Evolutionary conservation across 1,140 invertebrate species (phyloP).

Genomic region (Dolichoris vasculosae): DNA sequence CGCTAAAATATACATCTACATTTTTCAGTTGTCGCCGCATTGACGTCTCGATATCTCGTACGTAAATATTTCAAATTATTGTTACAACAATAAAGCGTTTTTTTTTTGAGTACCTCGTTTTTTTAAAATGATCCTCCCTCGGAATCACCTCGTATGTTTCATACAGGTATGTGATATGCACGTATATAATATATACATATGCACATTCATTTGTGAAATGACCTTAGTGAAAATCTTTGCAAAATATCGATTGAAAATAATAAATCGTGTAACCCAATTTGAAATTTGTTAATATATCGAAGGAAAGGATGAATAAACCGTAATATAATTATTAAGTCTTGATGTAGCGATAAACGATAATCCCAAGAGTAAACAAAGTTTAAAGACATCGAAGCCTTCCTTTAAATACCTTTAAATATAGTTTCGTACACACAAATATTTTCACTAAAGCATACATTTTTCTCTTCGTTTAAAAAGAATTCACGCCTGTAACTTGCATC

Average conservation of each 20-base stretch:
- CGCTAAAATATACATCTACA: constrained; percentile 30
- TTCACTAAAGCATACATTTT: constrained; percentile 27
- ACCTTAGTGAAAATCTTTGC: constrained; percentile 33
- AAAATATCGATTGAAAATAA: not conserved
- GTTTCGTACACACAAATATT: not conserved
- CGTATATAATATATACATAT: constrained; percentile 25
- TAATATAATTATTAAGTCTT: too few relatives aligned
- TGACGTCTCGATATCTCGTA: constrained; percentile 2
- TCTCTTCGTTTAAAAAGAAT: constrained; percentile 20
- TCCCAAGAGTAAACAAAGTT: not conserved
- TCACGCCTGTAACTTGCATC: constrained; percentile 30
- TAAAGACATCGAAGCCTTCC: not conserved
- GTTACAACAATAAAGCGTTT: constrained; percentile 30
- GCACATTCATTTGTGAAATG: constrained; percentile 24
- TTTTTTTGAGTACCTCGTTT: constrained; percentile 13
- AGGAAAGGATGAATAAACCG: not conserved
- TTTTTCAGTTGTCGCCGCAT: constrained; percentile 10
- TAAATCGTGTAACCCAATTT: not conserved
- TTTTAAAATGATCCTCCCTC: constrained; percentile 14
- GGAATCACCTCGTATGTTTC: constrained; percentile 22
- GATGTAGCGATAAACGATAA: not conserved
- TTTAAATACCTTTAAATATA: constrained; percentile 23
- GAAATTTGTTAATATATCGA: not conserved
- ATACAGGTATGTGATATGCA: constrained; percentile 1
- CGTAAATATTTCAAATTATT: constrained; percentile 38